Evolutionary conservation across 2,888 invertebrate species (phyloP).

Genomic region (Leptinotarsa haldemani): DNA sequence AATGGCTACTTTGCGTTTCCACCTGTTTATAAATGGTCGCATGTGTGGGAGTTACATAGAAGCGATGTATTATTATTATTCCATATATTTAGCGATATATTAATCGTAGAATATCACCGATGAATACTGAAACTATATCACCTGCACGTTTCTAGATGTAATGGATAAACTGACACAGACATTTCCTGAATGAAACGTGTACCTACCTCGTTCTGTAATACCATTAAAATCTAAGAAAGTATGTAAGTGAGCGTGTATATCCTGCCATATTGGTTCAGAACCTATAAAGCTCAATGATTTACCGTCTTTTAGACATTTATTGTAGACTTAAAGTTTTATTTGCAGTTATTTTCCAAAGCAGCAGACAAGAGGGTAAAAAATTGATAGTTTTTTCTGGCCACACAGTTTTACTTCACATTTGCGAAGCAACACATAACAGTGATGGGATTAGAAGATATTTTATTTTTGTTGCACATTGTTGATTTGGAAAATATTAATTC

Average conservation of each 20-base stretch:
- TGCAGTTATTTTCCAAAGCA: conserved; percentile 49
- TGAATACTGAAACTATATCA: conserved; percentile 12
- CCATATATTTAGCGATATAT: conserved; percentile 6
- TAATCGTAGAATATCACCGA: background rate
- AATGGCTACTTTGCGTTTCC: conserved; percentile 4
- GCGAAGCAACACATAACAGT: background rate
- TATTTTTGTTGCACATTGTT: too few species aligned
- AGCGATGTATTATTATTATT: background rate
- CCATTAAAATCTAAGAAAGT: conserved; percentile 46
- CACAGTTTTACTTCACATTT: conserved; percentile 16
- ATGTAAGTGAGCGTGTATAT: conserved; percentile 42
- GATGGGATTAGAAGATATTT: background rate
- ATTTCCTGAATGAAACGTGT: conserved; percentile 21
- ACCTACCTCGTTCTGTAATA: conserved; percentile 39
- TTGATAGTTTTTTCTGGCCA: conserved; percentile 37
- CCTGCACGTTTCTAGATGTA: conserved; percentile 10
- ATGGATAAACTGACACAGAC: conserved; percentile 8
- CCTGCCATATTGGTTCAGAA: conserved; percentile 47
- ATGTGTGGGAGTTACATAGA: background rate
- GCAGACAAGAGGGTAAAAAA: conserved; percentile 45
- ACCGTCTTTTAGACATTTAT: conserved; percentile 54
- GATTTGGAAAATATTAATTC: too few species aligned
- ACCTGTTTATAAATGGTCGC: background rate
- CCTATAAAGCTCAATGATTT: conserved; percentile 53
- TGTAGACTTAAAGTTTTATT: conserved; percentile 53